Conservation (phyloP, 2,797 vertebrate species). For the Enteromius mattozi region DNA sequence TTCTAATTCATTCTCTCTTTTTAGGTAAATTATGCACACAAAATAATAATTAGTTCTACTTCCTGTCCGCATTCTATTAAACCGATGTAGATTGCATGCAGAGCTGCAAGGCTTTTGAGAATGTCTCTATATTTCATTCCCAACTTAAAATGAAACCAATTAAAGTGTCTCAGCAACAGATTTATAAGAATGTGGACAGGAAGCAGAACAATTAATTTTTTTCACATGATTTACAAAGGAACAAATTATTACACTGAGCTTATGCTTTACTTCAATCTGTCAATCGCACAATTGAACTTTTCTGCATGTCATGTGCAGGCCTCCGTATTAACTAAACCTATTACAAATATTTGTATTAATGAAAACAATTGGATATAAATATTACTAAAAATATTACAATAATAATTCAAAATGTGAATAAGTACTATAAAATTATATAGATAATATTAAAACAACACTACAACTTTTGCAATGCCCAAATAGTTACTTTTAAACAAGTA, state of each 20-base stretch:
- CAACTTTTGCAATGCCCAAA: not conserved
- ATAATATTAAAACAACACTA: not conserved
- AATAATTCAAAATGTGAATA: not conserved
- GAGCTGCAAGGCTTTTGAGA: not conserved
- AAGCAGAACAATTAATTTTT: not conserved
- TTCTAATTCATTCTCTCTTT: no score
- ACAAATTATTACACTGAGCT: not conserved
- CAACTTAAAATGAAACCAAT: not conserved
- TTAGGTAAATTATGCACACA: no score
- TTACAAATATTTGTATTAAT: not conserved
- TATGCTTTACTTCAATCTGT: not conserved
- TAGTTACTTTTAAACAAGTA: not conserved
- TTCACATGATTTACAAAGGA: not conserved
- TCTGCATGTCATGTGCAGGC: not conserved
- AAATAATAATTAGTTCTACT: not conserved
- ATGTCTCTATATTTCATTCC: not conserved
- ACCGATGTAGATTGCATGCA: not conserved
- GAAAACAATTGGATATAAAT: not conserved
- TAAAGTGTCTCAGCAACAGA: not conserved
- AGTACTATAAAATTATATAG: not conserved
- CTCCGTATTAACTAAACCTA: not conserved
- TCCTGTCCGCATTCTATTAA: not conserved
- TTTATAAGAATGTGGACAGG: not conserved
- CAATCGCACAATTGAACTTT: not conserved
- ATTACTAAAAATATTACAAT: not conserved